Conservation (phyloP, 2,113 vertebrate genomes). For the Prunella fulvescens region DNA sequence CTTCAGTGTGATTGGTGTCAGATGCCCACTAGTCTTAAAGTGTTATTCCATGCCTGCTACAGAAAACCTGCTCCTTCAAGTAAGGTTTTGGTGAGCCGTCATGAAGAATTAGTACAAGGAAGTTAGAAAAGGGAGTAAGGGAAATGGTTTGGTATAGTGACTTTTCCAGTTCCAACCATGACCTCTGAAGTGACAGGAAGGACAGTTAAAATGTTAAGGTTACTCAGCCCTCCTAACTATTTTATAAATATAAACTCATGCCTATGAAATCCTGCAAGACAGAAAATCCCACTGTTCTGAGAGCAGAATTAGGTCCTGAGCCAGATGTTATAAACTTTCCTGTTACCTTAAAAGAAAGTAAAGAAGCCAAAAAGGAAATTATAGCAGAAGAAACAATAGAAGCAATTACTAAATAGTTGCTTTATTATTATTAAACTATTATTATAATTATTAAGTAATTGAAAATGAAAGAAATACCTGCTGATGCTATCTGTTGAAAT, state of each 20-base stretch:
- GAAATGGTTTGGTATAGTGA: background rate
- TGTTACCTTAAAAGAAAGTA: background rate
- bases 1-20: background rate
- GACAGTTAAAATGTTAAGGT: background rate
- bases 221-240: background rate
- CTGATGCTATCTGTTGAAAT: background rate
- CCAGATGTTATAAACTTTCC: background rate
- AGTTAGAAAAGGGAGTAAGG: background rate
- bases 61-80: background rate
- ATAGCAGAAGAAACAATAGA: background rate
- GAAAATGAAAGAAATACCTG: background rate
- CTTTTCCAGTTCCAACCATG: background rate
- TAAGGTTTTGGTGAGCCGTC: background rate
- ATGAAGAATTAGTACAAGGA: background rate
- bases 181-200: background rate
- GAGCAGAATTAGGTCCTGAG: background rate
- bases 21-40: background rate
- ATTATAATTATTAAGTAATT: background rate
- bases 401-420: background rate
- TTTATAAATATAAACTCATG: rapidly evolving
- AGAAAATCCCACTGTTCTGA: background rate
- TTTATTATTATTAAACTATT: background rate
- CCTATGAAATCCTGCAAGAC: background rate
- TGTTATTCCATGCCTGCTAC: background rate
- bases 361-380: background rate